Conservation (phyloP, 1,140 invertebrate species). For the Drosophila varians region DNA sequence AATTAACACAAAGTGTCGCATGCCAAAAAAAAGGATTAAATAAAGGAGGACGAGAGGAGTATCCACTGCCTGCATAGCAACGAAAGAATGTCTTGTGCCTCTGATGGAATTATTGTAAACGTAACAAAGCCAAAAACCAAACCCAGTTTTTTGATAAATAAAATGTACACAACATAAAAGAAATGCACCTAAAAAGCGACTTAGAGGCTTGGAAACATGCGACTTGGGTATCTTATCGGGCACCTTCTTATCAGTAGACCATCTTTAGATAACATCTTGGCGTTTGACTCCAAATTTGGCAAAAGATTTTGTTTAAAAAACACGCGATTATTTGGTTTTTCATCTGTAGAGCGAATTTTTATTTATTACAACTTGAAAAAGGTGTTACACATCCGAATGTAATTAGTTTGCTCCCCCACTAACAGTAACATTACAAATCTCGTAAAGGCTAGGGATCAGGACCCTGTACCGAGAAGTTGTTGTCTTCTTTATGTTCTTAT, state of each 20-base stretch:
- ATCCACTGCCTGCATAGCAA: slow-evolving; percentile 50
- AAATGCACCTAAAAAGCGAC: slow-evolving; percentile 16
- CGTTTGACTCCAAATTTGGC: background rate
- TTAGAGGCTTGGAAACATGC: background rate
- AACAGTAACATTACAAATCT: slow-evolving; percentile 42
- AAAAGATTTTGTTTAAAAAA: no score
- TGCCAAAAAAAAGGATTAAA: slow-evolving; percentile 14
- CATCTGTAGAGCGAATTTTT: slow-evolving; percentile 32
- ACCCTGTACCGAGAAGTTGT: background rate
- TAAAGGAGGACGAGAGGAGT: slow-evolving; percentile 12
- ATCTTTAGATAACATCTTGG: background rate
- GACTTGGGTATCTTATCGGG: background rate
- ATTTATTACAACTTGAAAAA: slow-evolving; percentile 48
- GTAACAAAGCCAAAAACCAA: slow-evolving; percentile 55
- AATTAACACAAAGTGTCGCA: slow-evolving; percentile 29
- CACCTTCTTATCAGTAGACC: background rate
- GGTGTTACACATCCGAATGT: slow-evolving; percentile 28
- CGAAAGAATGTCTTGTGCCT: slow-evolving; percentile 17
- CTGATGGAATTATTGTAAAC: slow-evolving; percentile 46
- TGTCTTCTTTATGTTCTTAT: slow-evolving; percentile 8
- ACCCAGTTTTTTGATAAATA: slow-evolving; percentile 64
- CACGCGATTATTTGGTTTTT: slow-evolving; percentile 1
- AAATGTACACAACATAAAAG: slow-evolving; percentile 58
- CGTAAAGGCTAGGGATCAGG: slow-evolving; percentile 23
- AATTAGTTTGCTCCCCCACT: slow-evolving; percentile 35